These are phyloP conservation scores for Thaumatotibia leucotreta DNA, from an alignment of 1,140 invertebrate genomes.

Conservation along the genomic window DNA sequence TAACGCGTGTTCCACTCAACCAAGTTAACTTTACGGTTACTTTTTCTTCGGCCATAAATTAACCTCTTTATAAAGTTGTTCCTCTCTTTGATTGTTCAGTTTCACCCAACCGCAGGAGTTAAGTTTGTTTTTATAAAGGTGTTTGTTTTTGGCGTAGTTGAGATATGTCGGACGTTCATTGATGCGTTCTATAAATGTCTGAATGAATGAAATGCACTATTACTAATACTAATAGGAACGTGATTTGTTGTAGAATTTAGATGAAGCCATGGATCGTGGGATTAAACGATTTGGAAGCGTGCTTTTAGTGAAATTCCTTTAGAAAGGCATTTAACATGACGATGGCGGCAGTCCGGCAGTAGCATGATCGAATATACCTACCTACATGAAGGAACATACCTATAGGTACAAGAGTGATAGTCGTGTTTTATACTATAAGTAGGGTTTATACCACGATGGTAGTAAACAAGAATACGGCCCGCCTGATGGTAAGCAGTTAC, in stretches of 20 bases:
- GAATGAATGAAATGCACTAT: background rate
- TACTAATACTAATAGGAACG: too few species aligned
- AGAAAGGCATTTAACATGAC: background rate
- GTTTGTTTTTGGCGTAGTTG: background rate
- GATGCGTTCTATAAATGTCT: background rate
- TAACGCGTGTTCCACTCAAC: background rate
- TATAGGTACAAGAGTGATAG: too few species aligned
- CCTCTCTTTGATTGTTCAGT: background rate
- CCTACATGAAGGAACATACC: too few species aligned
- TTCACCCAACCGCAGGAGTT: background rate
- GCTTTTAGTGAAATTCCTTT: background rate
- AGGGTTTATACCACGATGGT: too few species aligned
- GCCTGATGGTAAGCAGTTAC: too few species aligned
- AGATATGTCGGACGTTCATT: background rate
- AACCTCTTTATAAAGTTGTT: background rate
- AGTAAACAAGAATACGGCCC: too few species aligned
- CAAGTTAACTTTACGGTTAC: background rate
- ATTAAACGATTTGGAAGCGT: background rate
- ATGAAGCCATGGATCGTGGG: background rate
- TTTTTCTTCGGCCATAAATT: background rate
- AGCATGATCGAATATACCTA: too few species aligned
- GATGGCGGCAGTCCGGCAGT: background rate
- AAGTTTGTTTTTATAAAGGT: background rate
- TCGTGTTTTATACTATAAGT: too few species aligned
- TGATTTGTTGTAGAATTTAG: background rate